Evolutionary conservation across 2,888 invertebrate genomes (phyloP).

Genomic region (Balanococcus diminutus): DNA sequence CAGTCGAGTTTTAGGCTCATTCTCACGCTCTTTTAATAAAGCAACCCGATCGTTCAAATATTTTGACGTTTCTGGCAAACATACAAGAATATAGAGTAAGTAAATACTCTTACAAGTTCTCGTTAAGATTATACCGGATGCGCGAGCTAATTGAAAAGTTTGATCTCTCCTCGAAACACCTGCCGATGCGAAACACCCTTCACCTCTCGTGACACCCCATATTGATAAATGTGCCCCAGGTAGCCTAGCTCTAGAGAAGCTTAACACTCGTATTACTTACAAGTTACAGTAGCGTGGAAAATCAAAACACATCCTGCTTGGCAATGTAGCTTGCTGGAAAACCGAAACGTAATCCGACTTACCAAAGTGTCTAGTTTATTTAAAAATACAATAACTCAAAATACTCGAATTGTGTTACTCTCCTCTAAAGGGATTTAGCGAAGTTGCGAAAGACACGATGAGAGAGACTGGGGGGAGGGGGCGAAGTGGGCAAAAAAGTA

Average conservation of each 20-base stretch:
- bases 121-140: background rate
- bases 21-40: no score
- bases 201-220: background rate
- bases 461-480: background rate
- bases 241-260: no score
- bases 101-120: background rate
- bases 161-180: background rate
- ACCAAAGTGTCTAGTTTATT: background rate
- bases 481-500: background rate
- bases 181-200: background rate
- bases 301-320: no score
- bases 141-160: background rate
- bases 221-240: background rate
- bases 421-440: background rate
- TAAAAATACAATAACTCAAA: constrained; percentile 5
- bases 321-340: no score
- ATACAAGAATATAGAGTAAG: background rate
- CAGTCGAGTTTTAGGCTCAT: no score
- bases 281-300: no score
- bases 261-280: no score
- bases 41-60: no score
- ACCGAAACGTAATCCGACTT: background rate
- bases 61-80: background rate
- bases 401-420: background rate
- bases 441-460: background rate